These are phyloP conservation scores for Blastobasis adustella DNA, from an alignment of 2,888 invertebrate genomes.

Conservation along the genomic window DNA sequence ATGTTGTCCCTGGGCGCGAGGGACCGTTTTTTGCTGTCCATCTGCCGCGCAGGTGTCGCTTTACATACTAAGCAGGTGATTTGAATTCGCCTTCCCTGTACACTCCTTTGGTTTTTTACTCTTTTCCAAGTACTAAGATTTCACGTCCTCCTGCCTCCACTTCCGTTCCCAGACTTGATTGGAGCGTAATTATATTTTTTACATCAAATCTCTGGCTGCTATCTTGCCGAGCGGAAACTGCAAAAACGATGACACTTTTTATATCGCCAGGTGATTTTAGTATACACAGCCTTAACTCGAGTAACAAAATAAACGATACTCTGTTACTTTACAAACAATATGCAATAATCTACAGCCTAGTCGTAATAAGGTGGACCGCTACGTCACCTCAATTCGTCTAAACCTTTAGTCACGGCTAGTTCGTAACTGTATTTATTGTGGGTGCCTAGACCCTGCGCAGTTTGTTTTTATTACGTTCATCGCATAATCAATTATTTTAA, in stretches of 20 bases:
- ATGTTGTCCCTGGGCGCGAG: constrained; percentile 27
- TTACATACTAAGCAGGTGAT: constrained; percentile 68
- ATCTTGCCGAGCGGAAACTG: constrained; percentile 8
- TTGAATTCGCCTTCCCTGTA: constrained; percentile 48
- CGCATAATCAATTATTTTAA: too few species aligned
- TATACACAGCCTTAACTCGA: neutral
- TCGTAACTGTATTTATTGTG: constrained; percentile 3
- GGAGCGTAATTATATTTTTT: constrained; percentile 7
- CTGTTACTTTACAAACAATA: neutral
- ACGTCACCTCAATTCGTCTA: constrained; percentile 2
- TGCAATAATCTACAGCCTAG: too few species aligned
- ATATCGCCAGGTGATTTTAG: neutral
- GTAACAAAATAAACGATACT: neutral
- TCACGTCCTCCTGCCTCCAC: too few species aligned
- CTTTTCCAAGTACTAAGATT: neutral
- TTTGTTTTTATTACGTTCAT: too few species aligned
- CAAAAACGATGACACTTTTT: constrained; percentile 2
- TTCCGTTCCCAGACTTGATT: constrained; percentile 11
- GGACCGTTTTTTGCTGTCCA: constrained; percentile 53
- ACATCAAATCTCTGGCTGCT: neutral
- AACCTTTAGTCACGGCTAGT: constrained; percentile 1
- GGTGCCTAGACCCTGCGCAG: neutral
- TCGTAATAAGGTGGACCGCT: constrained; percentile 2
- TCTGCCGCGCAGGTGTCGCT: constrained; percentile 66
- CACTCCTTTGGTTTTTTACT: constrained; percentile 5